Evolutionary conservation across 2,113 vertebrate species (phyloP), one percentile per base, ranked within the genome.

Genomic region (Argyrosomus japonicus): DNA sequence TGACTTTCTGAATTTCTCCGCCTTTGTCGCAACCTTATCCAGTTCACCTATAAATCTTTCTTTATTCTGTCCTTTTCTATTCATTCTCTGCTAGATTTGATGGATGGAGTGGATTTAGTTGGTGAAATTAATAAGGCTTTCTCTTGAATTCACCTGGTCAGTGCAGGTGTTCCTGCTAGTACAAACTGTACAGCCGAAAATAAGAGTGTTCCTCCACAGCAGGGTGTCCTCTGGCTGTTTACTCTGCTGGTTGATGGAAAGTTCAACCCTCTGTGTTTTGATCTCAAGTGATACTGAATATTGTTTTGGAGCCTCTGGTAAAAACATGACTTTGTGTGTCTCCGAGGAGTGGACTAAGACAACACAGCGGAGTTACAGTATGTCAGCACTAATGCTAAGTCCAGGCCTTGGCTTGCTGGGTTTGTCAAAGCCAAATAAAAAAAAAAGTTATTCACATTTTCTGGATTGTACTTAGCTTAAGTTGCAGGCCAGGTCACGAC

Each of bases 181-280:
- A 10, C 60, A 68, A 64, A 77, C 23, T 43, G 50, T n/a, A 23
- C 25, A 64, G 58, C 47, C 9, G 72, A 60, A 75, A 51, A 32
- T 11, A 12, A 25, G 27, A 80, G 25, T 45, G 36, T 61, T 85
- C 62, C 25, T 80, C 50, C 71, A 36, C 75, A 68, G 60, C 67
- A 68, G 80, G 77, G 54, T 61, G 51, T 76, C 72, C 23, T 79
- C 45, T 82, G 68, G 62, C 79, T 90, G 82, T 90, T 90, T 91
- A 69, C 68, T 68, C 75, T 89, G 73, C 62, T 4, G 57, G 87
- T 87, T 84, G 83, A 85, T 79, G 47, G 61, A 85, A 88, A 75
- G 90, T 87, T 90, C 83, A 87, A 8, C 14, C 47, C 65, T 80
- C 77, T 86, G 70, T 60, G 58, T 40, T 47, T 54, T 62, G 57